phyloP scores from a whole-genome alignment of 2,113 vertebrate species.

The Pteruthius melanotis region DNA sequence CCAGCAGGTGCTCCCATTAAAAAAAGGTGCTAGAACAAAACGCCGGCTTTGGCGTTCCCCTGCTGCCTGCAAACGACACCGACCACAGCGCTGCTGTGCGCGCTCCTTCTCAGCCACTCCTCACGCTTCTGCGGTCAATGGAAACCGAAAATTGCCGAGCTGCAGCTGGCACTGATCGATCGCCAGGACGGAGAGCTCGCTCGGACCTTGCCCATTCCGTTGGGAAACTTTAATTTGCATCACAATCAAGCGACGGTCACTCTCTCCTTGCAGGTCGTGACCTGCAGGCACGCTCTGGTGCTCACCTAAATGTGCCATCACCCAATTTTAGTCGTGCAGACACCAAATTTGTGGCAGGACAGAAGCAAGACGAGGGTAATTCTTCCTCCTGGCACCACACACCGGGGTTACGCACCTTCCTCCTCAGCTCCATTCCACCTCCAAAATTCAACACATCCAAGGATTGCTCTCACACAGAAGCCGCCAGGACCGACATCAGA shows the following conservation, averaged over 20 bases:
- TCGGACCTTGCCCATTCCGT: rapidly evolving
- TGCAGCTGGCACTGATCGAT: not conserved
- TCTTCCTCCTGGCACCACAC: not conserved
- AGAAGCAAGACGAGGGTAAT: rapidly evolving
- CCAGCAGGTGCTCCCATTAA: not conserved
- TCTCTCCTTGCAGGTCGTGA: not conserved
- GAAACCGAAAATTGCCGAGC: not conserved
- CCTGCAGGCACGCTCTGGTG: not conserved
- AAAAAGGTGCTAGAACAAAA: not conserved
- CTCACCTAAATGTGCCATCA: too few species aligned
- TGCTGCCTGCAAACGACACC: not conserved
- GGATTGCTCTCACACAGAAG: not conserved
- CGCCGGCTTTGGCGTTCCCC: not conserved
- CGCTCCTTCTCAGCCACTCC: not conserved
- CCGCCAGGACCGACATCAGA: too few species aligned
- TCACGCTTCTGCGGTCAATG: rapidly evolving
- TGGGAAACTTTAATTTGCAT: not conserved
- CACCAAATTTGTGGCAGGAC: not conserved
- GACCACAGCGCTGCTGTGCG: not conserved
- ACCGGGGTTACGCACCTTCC: too few species aligned
- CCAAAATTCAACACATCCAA: not conserved
- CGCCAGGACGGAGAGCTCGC: not conserved
- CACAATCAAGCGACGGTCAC: not conserved
- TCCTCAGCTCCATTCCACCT: not conserved
- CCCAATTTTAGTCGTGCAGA: rapidly evolving